Conservation (phyloP, 2,888 invertebrate species). For the Spodoptera littoralis region DNA sequence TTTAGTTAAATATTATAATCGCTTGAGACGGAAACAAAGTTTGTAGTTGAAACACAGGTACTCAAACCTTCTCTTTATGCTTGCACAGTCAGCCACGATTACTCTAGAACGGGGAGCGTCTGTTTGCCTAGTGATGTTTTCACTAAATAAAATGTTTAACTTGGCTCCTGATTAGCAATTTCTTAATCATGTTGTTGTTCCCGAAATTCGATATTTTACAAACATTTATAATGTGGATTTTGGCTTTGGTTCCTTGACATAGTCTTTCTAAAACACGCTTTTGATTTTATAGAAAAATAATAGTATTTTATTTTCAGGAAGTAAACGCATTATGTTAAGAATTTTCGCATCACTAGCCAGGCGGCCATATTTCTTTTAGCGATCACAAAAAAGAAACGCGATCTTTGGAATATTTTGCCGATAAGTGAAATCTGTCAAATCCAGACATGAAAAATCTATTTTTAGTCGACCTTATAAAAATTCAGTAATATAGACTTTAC, state of each 20-base stretch:
- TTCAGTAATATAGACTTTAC: background rate
- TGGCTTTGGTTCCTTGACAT: constrained; percentile 9
- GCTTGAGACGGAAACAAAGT: no score
- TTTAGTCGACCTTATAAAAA: constrained; percentile 10
- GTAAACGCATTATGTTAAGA: background rate
- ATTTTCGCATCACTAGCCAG: background rate
- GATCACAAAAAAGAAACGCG: background rate
- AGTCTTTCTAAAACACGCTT: background rate
- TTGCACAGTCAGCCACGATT: no score
- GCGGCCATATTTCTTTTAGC: background rate
- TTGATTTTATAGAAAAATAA: constrained; percentile 14
- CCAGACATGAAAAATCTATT: constrained; percentile 1
- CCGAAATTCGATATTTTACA: constrained; percentile 41
- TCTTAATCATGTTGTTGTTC: constrained; percentile 35
- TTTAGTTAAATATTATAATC: no score
- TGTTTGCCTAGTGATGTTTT: constrained; percentile 30
- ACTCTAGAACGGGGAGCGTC: constrained; percentile 10
- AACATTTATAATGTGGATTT: constrained; percentile 29
- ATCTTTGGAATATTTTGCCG: constrained; percentile 1
- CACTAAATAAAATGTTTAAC: constrained; percentile 39
- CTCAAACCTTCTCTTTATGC: no score
- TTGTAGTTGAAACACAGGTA: no score
- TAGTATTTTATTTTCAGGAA: background rate
- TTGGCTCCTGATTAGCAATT: constrained; percentile 42
- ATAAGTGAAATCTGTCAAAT: background rate